Percentiles rank a stretch among this genome's conserved stretches.
Conservation (phyloP, 2,888 invertebrate genomes). For the Portevinia maculata region DNA sequence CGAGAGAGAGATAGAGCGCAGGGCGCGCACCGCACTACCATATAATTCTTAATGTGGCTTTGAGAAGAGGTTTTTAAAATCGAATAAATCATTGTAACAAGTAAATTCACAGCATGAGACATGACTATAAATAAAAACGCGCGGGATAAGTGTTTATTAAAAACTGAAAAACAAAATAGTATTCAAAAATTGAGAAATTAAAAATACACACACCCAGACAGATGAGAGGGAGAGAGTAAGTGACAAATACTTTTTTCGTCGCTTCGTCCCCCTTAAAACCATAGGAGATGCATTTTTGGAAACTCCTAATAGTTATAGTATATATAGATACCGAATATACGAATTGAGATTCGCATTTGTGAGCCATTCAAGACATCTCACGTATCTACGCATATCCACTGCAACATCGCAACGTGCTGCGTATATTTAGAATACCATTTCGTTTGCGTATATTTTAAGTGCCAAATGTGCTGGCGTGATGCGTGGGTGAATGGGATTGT, state of each 20-base stretch:
- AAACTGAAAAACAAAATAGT: constrained; percentile 41
- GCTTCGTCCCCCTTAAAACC: background rate
- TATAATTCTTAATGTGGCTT: constrained; percentile 73
- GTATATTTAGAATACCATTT: constrained; percentile 58
- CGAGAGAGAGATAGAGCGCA: constrained; percentile 22
- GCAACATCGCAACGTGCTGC: constrained; percentile 26
- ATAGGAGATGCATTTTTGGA: constrained; percentile 26
- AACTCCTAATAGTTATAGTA: constrained; percentile 12
- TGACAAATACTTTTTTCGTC: constrained; percentile 55
- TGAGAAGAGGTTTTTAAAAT: constrained; percentile 79
- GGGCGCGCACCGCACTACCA: constrained; percentile 62
- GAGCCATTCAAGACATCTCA: constrained; percentile 33
- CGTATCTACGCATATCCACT: constrained; percentile 9
- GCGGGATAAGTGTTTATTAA: constrained; percentile 49
- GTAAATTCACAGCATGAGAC: constrained; percentile 81
- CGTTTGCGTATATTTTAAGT: constrained; percentile 72
- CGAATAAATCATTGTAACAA: constrained; percentile 82
- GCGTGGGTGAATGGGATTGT: constrained; percentile 74
- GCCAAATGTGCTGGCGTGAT: constrained; percentile 74
- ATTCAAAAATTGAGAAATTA: constrained; percentile 49
- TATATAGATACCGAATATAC: too few relatives aligned
- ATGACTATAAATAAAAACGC: constrained; percentile 80
- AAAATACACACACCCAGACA: constrained; percentile 49
- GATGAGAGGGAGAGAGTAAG: constrained; percentile 5
- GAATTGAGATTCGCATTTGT: constrained; percentile 41